These are phyloP conservation scores for Drosophila jambulina DNA, from an alignment of 1,140 invertebrate species.

Conservation along the genomic window DNA sequence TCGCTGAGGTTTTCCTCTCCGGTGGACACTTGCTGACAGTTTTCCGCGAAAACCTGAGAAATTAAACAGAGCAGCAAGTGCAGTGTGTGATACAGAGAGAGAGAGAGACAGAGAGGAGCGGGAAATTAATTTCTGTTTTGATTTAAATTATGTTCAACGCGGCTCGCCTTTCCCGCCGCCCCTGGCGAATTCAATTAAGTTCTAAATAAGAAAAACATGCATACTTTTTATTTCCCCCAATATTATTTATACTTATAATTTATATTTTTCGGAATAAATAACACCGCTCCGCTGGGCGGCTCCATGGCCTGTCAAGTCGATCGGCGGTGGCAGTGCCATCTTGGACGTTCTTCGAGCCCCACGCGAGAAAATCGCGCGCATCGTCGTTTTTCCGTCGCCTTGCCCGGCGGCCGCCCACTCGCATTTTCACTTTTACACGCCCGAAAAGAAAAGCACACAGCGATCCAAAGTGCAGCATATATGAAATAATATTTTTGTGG, in stretches of 20 bases:
- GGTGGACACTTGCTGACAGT: constrained; percentile 33
- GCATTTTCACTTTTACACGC: constrained; percentile 54
- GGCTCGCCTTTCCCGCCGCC: constrained; percentile 17
- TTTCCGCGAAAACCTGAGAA: constrained; percentile 27
- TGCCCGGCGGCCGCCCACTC: constrained; percentile 44
- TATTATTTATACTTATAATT: constrained; percentile 75
- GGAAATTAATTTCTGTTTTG: constrained; percentile 71
- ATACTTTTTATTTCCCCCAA: constrained; percentile 56
- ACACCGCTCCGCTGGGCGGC: constrained; percentile 47
- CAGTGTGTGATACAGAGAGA: neutral
- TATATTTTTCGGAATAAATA: constrained; percentile 72
- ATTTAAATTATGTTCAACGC: constrained; percentile 74
- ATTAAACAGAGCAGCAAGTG: constrained; percentile 43
- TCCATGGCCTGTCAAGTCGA: constrained; percentile 77
- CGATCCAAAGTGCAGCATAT: constrained; percentile 43
- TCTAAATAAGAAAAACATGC: constrained; percentile 66
- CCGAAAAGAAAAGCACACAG: constrained; percentile 32
- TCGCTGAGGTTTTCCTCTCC: constrained; percentile 4
- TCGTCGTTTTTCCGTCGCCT: constrained; percentile 37
- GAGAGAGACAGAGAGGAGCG: constrained; percentile 5
- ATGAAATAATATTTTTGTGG: constrained; percentile 51
- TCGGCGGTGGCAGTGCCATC: constrained; percentile 62
- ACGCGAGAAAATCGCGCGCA: constrained; percentile 56
- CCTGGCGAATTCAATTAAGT: constrained; percentile 63
- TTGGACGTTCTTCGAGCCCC: constrained; percentile 69